Evolutionary conservation across 2,888 invertebrate species (phyloP).

Genomic region (Macrophya annulata): DNA sequence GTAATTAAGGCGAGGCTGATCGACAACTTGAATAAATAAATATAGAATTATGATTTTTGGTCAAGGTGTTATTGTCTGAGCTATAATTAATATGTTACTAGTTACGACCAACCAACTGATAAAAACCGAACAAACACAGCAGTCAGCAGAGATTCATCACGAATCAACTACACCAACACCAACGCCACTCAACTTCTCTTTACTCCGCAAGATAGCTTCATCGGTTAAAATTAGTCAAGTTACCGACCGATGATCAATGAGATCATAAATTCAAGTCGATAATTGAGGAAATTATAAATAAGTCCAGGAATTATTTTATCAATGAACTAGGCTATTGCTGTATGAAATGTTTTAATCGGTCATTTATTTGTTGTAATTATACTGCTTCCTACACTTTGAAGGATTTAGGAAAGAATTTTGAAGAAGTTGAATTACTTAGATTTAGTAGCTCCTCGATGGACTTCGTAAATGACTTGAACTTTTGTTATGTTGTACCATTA

Average conservation of each 20-base stretch:
- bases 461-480: neutral
- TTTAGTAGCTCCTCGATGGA: no score
- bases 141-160: neutral
- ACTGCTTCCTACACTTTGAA: no score
- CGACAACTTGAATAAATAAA: neutral
- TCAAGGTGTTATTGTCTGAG: slow-evolving; percentile 2
- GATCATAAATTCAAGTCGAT: neutral
- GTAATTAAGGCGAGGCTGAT: neutral
- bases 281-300: neutral
- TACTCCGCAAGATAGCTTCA: neutral
- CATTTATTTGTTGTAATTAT: no score
- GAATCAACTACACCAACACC: neutral
- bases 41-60: neutral
- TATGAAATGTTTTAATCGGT: no score
- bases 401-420: neutral
- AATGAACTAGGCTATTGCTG: neutral
- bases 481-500: neutral
- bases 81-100: neutral
- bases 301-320: neutral
- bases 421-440: neutral
- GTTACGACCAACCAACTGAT: neutral
- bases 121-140: neutral
- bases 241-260: neutral
- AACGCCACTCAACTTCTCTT: neutral
- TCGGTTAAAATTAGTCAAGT: neutral